A percentile compares a stretch with the other conserved stretches of the same genome.
Conservation (phyloP, 2,113 vertebrate genomes). For the Bufo gargarizans region DNA sequence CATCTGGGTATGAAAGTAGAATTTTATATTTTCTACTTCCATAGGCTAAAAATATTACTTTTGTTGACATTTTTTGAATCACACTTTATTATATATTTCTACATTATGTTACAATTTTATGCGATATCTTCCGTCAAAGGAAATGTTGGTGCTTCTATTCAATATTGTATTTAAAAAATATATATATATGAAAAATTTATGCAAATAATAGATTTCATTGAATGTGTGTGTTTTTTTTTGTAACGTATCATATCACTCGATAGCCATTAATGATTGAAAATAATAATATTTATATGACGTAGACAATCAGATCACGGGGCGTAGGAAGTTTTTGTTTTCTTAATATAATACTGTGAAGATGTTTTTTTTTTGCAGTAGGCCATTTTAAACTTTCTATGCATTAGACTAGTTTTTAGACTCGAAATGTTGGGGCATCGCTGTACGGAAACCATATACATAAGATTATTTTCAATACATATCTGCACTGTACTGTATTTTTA, state of each 20-base stretch:
- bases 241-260: conserved; percentile 12
- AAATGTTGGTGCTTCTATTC: conserved; percentile 57
- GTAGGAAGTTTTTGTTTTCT: conserved; percentile 29
- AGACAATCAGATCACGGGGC: conserved; percentile 45
- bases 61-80: not conserved
- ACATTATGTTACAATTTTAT: conserved; percentile 1
- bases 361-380: conserved; percentile 25
- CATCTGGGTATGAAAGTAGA: not conserved
- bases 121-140: conserved; percentile 26
- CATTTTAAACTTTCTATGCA: conserved; percentile 48
- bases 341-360: conserved; percentile 9
- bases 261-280: conserved; percentile 44
- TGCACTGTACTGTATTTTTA: conserved; percentile 41
- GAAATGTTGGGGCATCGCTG: not conserved
- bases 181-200: conserved; percentile 18
- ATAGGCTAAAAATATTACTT: not conserved
- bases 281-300: conserved; percentile 39
- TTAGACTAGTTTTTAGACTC: not conserved
- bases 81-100: not conserved
- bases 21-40: not conserved
- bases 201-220: conserved; percentile 51
- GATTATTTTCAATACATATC: conserved; percentile 50
- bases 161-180: conserved; percentile 37
- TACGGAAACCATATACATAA: conserved; percentile 20
- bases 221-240: conserved; percentile 35